These are phyloP conservation scores for Spilosoma lubricipeda DNA, from an alignment of 2,888 invertebrate species.

Conservation along the genomic window DNA sequence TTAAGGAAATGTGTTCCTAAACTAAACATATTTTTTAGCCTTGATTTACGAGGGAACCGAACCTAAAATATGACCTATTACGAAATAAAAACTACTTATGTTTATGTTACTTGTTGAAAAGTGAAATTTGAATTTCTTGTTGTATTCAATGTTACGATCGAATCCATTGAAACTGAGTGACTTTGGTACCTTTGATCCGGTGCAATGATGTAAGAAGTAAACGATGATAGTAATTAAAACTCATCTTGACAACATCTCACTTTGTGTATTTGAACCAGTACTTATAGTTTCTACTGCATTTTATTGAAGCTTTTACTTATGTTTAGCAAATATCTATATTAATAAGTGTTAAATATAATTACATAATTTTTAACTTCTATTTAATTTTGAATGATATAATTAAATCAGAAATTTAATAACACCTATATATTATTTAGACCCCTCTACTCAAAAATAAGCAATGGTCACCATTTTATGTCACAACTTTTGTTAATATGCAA, in stretches of 20 bases:
- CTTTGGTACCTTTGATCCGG: neutral
- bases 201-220: neutral
- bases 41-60: too few species aligned
- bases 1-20: too few species aligned
- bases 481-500: neutral
- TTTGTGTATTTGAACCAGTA: conserved; percentile 37
- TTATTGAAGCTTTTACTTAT: conserved; percentile 44
- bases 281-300: conserved; percentile 56
- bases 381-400: neutral
- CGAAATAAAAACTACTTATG: too few species aligned
- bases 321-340: conserved; percentile 34
- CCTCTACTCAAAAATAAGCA: conserved; percentile 1
- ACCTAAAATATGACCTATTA: too few species aligned
- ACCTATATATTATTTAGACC: neutral
- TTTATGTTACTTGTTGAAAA: neutral
- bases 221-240: neutral
- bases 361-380: neutral
- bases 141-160: neutral
- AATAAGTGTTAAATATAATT: neutral
- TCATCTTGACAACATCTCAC: neutral
- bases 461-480: conserved; percentile 1
- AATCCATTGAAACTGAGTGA: neutral
- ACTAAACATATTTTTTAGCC: too few species aligned
- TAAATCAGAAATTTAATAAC: neutral
- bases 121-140: neutral